Evolutionary conservation across 2,797 vertebrate genomes (phyloP).

Genomic region (Acrocephalus scirpaceus): DNA sequence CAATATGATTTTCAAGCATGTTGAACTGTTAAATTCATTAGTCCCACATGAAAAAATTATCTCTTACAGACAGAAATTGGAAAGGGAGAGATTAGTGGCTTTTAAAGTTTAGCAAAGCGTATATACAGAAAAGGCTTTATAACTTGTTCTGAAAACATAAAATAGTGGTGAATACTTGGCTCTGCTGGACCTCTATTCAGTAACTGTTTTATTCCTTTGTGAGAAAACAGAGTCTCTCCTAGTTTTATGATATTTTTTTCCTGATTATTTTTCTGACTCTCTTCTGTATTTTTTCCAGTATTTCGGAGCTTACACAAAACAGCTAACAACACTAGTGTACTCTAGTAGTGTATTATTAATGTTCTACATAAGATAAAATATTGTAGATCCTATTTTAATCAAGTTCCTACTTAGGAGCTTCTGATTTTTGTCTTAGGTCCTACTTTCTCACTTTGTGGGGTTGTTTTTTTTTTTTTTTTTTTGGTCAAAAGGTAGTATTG

Average conservation of each 20-base stretch:
- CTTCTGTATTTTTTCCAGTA: not conserved
- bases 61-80: not conserved
- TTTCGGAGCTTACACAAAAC: not conserved
- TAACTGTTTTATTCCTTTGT: not conserved
- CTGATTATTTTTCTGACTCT: not conserved
- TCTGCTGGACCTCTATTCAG: not conserved
- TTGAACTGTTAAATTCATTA: not conserved
- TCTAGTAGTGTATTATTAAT: not conserved
- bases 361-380: not conserved
- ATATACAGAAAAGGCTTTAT: not conserved
- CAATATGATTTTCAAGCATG: rapidly evolving
- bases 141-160: not conserved
- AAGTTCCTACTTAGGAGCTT: not conserved
- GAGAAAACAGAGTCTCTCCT: not conserved
- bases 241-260: not conserved
- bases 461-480: too few relatives aligned
- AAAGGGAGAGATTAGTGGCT: not conserved
- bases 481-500: not conserved
- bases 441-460: not conserved
- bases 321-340: not conserved
- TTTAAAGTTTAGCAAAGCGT: not conserved
- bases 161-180: not conserved
- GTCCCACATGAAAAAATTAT: not conserved
- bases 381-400: not conserved
- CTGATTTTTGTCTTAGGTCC: not conserved